Conservation (phyloP, 2,797 vertebrate species). For the Danio jaintianensis region DNA sequence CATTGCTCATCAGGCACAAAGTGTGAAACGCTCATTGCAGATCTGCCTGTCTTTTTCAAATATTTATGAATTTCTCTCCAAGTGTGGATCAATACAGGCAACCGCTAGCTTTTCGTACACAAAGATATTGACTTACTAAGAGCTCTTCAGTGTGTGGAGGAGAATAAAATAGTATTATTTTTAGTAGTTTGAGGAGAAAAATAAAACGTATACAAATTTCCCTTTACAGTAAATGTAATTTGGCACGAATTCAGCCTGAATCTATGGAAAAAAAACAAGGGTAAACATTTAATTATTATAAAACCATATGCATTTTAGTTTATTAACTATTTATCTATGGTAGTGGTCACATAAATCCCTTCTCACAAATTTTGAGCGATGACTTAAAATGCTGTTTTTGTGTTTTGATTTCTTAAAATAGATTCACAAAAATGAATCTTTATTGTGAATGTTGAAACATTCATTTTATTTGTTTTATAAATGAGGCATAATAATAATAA, state of each 20-base stretch:
- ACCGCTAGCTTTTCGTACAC: conserved; percentile 14
- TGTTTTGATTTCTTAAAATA: neutral
- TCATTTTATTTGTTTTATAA: neutral
- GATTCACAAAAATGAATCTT: neutral
- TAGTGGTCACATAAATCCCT: neutral
- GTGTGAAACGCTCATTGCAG: neutral
- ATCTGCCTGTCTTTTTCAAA: conserved; percentile 19
- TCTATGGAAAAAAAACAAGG: too few relatives aligned
- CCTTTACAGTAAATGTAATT: neutral
- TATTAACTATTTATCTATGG: too few relatives aligned
- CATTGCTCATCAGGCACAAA: conserved; percentile 6
- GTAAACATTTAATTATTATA: too few relatives aligned
- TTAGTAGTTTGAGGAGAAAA: neutral
- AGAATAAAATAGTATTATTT: neutral
- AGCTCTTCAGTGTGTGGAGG: neutral
- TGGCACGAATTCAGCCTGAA: too few relatives aligned
- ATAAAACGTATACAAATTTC: neutral
- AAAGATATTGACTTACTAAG: neutral
- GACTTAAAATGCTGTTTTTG: neutral
- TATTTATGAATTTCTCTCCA: conserved; percentile 36
- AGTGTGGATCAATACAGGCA: conserved; percentile 28
- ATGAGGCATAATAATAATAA: neutral
- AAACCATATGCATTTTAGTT: too few relatives aligned
- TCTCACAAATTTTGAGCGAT: neutral
- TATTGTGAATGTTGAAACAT: neutral